These are phyloP conservation scores for Cliona cf. orientalis DNA, from an alignment of 37 sponge, comb jelly and placozoan species.

Conservation along the genomic window DNA sequence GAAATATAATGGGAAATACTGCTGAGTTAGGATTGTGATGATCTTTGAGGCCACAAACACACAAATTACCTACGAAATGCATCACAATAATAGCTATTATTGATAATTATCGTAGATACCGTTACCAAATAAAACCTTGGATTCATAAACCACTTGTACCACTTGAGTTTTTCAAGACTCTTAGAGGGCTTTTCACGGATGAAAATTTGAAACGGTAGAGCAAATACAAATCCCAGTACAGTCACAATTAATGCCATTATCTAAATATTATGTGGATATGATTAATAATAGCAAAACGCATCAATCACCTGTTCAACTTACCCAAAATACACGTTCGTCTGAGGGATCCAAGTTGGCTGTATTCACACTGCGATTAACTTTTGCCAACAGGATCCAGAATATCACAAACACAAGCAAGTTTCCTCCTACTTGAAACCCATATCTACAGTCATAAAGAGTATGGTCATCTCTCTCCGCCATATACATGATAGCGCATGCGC, in stretches of 20 bases:
- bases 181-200: conserved; percentile 46
- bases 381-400: conserved; percentile 49
- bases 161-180: conserved; percentile 16
- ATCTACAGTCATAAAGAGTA: too few species aligned
- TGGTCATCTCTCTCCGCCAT: too few species aligned
- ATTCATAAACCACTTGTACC: conserved; percentile 63
- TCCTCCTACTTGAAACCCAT: conserved; percentile 64
- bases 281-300: neutral
- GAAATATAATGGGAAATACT: conserved; percentile 83
- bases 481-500: too few species aligned
- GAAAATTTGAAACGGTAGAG: conserved; percentile 72
- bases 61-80: conserved; percentile 55
- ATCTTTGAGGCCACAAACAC: conserved; percentile 81
- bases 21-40: conserved; percentile 80
- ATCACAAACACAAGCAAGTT: conserved; percentile 62
- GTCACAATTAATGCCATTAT: conserved; percentile 55
- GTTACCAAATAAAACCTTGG: conserved; percentile 61
- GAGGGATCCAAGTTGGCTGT: conserved; percentile 24
- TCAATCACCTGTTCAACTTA: conserved; percentile 7
- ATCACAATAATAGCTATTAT: neutral
- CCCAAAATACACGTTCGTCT: conserved; percentile 69
- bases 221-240: conserved; percentile 62
- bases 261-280: neutral
- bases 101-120: neutral
- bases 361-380: conserved; percentile 1